These are phyloP conservation scores for Pegoplata infirma DNA, from an alignment of 2,888 invertebrate species.

Conservation along the genomic window DNA sequence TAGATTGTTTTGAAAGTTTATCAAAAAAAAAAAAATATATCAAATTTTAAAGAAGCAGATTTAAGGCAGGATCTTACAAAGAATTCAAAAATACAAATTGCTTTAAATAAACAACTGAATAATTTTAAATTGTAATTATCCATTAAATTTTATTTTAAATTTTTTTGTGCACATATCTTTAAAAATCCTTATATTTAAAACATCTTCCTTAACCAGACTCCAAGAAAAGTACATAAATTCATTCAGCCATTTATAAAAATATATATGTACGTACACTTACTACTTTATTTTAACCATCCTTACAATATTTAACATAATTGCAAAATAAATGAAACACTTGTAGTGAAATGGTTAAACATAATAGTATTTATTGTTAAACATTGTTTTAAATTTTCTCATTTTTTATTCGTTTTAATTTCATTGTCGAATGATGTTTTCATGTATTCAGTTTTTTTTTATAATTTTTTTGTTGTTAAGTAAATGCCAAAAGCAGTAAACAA, in stretches of 20 bases:
- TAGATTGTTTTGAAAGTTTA: no score
- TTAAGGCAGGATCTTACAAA: no score
- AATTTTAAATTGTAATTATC: no score
- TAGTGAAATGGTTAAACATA: slow-evolving; percentile 47
- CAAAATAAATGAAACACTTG: slow-evolving; percentile 56
- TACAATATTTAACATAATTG: slow-evolving; percentile 49
- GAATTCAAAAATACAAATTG: no score
- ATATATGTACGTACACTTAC: not conserved
- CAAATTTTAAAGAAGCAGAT: no score
- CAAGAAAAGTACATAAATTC: not conserved
- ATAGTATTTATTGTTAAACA: slow-evolving; percentile 31
- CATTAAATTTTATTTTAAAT: no score
- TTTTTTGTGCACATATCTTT: no score
- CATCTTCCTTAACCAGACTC: not conserved
- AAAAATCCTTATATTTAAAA: not conserved
- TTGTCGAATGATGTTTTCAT: slow-evolving; percentile 51
- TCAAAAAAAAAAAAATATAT: no score
- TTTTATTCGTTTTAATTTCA: slow-evolving; percentile 35
- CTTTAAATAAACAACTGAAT: no score
- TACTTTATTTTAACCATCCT: not conserved
- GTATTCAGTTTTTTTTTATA: no score
- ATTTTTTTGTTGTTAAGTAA: no score
- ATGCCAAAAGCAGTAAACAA: slow-evolving; percentile 51
- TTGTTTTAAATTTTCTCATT: slow-evolving; percentile 6
- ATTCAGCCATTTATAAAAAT: slow-evolving; percentile 16